Base-by-base conservation (phyloP, 2,797 vertebrate genomes). In the Sorex maritimensis region DNA sequence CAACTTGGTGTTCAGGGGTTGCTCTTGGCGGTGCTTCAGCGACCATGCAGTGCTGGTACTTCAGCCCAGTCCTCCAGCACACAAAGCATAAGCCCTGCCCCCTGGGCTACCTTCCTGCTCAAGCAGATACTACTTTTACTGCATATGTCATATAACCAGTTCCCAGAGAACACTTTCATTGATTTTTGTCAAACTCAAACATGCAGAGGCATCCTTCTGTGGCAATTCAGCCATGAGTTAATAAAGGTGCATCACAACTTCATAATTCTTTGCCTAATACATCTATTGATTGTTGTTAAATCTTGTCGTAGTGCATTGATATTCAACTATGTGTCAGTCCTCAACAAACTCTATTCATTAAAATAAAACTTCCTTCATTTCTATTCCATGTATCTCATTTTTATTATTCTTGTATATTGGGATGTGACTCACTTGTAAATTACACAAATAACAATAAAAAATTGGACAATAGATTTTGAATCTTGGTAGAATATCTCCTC, bases 291-390 rank as follows among this genome's bases (percentile, higher is more conserved):
- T 74, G 1, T 71, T 67, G 41, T 83, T 81, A 87, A 71, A 46
- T 87, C 14, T 63, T 78, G 49, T 69, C 30, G 7, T 69, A 38
- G 15, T 9, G 13, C 49, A 52, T 55, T 30, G 7, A 24, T 72
- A 12, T 79, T 80, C 75, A 82, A 34, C 38, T 55, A 26, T 77
- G 89, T 61, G 26, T 81, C 38, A 72, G 34, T 24, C 12, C 91
- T 67, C 65, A 91, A 75, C n/a, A 74, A 86, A 86, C 71, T 34
- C 61, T 3, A 44, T 80, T 92, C 34, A 87, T 92, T 71, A 65
- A 90, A 68, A 21, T 24, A 65, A 92, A 83, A 75, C 8, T 65
- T 34, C 8, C 88, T 91, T 89, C 30, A 28, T 38, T 24, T 74
- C 90, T 21, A 63, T 28, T 15, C 34, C 34, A 34, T 34, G 34